Evolutionary conservation across 2,888 invertebrate genomes (phyloP), one percentile per base, ranked within the genome.

Genomic region (Drosophila nr. medialis): DNA sequence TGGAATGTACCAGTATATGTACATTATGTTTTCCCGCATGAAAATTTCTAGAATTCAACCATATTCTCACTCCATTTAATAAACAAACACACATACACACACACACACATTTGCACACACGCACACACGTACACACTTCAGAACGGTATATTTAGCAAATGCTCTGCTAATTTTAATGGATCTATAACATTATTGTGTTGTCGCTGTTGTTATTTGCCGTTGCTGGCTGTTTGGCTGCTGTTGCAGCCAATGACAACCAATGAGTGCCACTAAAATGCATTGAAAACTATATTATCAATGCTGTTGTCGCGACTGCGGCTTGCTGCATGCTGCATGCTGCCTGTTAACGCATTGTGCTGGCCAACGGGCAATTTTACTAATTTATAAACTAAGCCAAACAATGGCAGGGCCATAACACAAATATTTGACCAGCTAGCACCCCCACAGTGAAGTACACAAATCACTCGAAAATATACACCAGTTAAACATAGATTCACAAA

Each of bases 341-440:
- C 50, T 53, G 50, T 58, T 48, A 38, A 45, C 32, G 63, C 32
- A 32, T 3, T 10, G 10, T 30, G 30, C 10, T 66, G 63, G 50
- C 75, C 59, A 65, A 53, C 65, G 53, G 55, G 72, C 70, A 86
- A 84, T 87, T 85, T 85, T 75, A 81, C 87, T 89, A 89, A 87
- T 87, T 87, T 83, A 89, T 87, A 80, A 87, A 87, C 88, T 85
- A 77, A 78, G 66, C 72, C 71, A 76, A 82, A 79, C 74, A 81
- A 64, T 73, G 61, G 64, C 29, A 67, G 45, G 54, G 56, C 34
- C 65, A 68, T 65, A 51, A 64, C 64, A 70, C 74, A 85, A 85
- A 86, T 81, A 85, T 89, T 87, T 89, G 77, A 64, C 30, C 62
- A 66, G 50, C 42, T 13, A 7, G 15, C 24, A 45, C 45, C 45